phyloP scores from a whole-genome alignment of 23 tunicate genomes.

The Corella eumyota region DNA sequence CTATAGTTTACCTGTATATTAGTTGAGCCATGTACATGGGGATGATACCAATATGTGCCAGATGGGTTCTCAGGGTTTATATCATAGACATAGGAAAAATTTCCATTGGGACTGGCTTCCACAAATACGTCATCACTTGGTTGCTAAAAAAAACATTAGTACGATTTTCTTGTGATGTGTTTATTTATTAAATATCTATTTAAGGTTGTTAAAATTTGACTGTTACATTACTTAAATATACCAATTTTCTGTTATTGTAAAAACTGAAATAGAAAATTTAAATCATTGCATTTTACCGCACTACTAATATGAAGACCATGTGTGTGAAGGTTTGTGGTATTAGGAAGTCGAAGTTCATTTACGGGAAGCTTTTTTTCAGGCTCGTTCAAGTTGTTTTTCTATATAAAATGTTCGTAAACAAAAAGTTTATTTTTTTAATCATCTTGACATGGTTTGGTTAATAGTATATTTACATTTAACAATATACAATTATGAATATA shows the following conservation, averaged over 20 bases:
- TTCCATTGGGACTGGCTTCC: constrained; percentile 22
- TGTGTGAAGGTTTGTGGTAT: neutral
- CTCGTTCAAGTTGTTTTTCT: neutral
- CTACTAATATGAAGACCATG: constrained; percentile 2
- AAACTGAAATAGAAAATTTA: too few species aligned
- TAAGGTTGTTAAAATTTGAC: neutral
- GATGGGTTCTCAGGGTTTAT: constrained; percentile 38
- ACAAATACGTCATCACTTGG: constrained; percentile 50
- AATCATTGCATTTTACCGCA: neutral
- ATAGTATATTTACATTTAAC: too few species aligned
- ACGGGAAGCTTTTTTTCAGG: neutral
- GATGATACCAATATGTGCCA: constrained; percentile 86
- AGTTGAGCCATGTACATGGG: constrained; percentile 63
- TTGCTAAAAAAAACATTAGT: constrained; percentile 6
- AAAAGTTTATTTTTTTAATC: too few species aligned
- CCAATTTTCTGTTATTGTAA: too few species aligned
- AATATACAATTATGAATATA: too few species aligned
- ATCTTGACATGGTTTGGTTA: too few species aligned
- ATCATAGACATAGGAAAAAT: constrained; percentile 19
- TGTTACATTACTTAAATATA: too few species aligned
- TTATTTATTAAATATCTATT: neutral
- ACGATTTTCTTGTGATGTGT: neutral
- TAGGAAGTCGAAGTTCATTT: neutral
- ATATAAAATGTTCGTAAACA: too few species aligned
- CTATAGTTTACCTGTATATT: constrained; percentile 50